Evolutionary conservation across 2,888 invertebrate species (phyloP), one percentile per base, ranked within the genome.

Genomic region (Nomada flava): DNA sequence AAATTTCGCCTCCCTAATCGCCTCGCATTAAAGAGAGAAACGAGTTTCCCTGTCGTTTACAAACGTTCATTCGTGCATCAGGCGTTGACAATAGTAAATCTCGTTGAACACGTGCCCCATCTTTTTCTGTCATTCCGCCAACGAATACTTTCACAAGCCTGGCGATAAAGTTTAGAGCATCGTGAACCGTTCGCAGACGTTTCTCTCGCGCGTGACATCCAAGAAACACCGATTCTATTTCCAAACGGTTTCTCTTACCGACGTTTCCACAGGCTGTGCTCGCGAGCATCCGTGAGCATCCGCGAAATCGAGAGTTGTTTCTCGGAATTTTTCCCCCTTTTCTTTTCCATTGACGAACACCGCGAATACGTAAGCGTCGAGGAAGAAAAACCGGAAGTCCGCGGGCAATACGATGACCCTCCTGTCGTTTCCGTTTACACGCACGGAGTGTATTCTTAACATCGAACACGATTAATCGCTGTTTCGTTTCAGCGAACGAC

Each of bases 301-400:
- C 57, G 78, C 63, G 76, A 76, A 63, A 79, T 68, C 68, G 76
- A 69, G 63, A 79, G 78, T 76, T n/a, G 11, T 13, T n/a, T 29
- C 42, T 69, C 36, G 7, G 5, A 36, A 36, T 7, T 36, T 36
- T 7, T 36, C 7, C 36, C 36, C 7, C 7, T 1, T 36, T 29
- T 36, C 5, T 13, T 10, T 10, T 10, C 15, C 15, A 47, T 55
- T 18, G 18, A 11, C 23, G 23, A n/a, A 67, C 0, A 36, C 13
- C 50, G 50, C 53, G 53, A 15, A 52, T 68, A 29, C 20, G 20
- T 36, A 68, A 29, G 50, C 1, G 11, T n/a, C 20, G 55, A 67
- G 52, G 36, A 67, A 36, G 67, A 52, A 52, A 15, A 53, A 53
- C 67, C 67, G 67, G 67, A 36, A 67, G 52, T 18, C 7, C 29